phyloP scores from a whole-genome alignment of 2,113 vertebrate genomes.

The Porphyrio hochstetteri region DNA sequence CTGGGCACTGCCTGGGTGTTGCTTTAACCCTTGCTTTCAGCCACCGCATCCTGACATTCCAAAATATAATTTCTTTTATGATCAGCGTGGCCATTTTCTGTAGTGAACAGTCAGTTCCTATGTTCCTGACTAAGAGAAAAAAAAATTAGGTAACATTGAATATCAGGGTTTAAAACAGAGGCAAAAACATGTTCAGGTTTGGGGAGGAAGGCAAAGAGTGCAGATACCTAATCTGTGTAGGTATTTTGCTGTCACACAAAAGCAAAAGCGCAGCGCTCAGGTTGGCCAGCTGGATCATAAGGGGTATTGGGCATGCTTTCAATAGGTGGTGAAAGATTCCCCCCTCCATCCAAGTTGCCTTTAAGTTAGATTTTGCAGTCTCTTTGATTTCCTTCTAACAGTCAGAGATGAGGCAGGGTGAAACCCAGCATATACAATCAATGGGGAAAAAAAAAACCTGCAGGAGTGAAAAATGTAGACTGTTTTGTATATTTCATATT shows the following conservation, averaged over 20 bases:
- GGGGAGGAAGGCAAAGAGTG: background rate
- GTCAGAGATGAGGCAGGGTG: background rate
- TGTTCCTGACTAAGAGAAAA: background rate
- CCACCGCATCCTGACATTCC: background rate
- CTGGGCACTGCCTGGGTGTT: background rate
- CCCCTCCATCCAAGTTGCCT: background rate
- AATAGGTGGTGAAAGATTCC: background rate
- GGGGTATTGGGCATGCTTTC: background rate
- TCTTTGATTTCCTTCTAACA: conserved; percentile 10
- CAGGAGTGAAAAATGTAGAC: background rate
- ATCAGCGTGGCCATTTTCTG: conserved; percentile 35
- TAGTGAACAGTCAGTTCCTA: background rate
- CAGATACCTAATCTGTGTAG: background rate
- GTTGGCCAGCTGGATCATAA: background rate
- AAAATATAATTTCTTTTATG: background rate
- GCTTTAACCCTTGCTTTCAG: background rate
- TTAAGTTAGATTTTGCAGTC: conserved; percentile 28
- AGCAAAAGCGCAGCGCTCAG: background rate
- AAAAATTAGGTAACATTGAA: background rate
- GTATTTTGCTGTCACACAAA: background rate
- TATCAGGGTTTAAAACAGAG: background rate
- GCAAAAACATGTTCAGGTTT: background rate
- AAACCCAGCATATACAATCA: background rate
- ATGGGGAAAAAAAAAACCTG: background rate
- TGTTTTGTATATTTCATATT: background rate